phyloP scores from a whole-genome alignment of 1,140 invertebrate genomes.

The Octopus sinensis region DNA sequence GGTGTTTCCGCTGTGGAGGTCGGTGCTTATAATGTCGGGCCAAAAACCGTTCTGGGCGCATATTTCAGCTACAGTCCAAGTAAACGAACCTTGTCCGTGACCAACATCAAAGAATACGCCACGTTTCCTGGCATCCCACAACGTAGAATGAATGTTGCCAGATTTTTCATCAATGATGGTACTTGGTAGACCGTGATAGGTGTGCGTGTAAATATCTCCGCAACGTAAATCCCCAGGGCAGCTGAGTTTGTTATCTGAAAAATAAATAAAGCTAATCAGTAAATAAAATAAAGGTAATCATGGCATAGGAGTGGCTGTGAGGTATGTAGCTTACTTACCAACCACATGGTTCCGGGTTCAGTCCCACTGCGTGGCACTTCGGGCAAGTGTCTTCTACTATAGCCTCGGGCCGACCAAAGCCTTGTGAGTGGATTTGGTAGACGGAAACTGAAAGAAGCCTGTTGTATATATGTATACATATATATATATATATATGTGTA shows the following conservation, averaged over 20 bases:
- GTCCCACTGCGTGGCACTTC: too few relatives aligned
- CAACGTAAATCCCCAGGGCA: constrained; percentile 39
- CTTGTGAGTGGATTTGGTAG: too few relatives aligned
- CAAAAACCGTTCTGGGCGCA: constrained; percentile 36
- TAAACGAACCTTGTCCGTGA: constrained; percentile 48
- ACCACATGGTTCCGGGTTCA: too few relatives aligned
- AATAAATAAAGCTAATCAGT: not conserved
- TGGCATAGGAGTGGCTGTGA: not conserved
- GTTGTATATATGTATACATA: too few relatives aligned
- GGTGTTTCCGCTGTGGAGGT: constrained; percentile 41
- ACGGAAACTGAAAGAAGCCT: too few relatives aligned
- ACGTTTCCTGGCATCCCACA: constrained; percentile 38
- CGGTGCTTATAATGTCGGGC: constrained; percentile 49
- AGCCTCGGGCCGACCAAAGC: too few relatives aligned
- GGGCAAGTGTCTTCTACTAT: too few relatives aligned
- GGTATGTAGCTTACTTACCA: not conserved
- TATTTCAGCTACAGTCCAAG: constrained; percentile 43
- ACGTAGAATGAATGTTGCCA: constrained; percentile 27
- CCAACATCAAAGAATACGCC: constrained; percentile 50
- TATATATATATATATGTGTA: too few relatives aligned
- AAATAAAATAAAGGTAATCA: not conserved
- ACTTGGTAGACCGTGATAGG: constrained; percentile 33
- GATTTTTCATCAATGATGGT: constrained; percentile 36
- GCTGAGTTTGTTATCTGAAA: constrained; percentile 27
- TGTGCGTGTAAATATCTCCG: constrained; percentile 51